Conservation (phyloP, 2,888 invertebrate genomes). For the Lutraria lutraria region DNA sequence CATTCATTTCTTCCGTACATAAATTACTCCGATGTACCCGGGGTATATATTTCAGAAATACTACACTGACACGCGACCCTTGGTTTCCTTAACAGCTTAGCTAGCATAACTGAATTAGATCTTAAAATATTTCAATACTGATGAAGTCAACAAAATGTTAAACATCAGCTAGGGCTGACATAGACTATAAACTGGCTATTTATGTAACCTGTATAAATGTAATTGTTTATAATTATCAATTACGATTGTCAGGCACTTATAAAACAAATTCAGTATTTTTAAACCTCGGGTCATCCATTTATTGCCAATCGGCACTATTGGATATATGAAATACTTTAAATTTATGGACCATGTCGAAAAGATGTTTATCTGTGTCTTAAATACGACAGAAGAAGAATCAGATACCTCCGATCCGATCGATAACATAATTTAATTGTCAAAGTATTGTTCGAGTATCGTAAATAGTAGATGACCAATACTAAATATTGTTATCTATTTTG, state of each 20-base stretch:
- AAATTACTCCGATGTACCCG: neutral
- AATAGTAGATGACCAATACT: neutral
- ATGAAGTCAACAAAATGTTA: too few relatives aligned
- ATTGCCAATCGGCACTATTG: neutral
- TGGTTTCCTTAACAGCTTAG: too few relatives aligned
- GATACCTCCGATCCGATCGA: neutral
- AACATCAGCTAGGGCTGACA: too few relatives aligned
- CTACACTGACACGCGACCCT: neutral
- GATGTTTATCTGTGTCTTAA: neutral
- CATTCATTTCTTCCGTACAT: neutral
- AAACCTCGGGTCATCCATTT: neutral
- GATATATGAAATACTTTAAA: neutral
- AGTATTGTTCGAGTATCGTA: neutral
- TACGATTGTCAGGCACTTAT: too few relatives aligned
- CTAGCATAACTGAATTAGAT: too few relatives aligned
- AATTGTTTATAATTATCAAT: too few relatives aligned
- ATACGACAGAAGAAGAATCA: neutral
- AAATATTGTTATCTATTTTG: neutral
- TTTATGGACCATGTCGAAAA: neutral
- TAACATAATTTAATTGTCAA: neutral
- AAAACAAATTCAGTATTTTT: too few relatives aligned
- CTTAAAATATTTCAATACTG: too few relatives aligned
- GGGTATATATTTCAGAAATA: neutral
- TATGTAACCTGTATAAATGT: too few relatives aligned
- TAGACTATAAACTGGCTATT: too few relatives aligned